Percentiles rank a stretch among this genome's conserved stretches.
These are phyloP conservation scores for Glandiceps talaboti DNA, from an alignment of 53 echinoderm and acorn worm species.

Conservation along the genomic window DNA sequence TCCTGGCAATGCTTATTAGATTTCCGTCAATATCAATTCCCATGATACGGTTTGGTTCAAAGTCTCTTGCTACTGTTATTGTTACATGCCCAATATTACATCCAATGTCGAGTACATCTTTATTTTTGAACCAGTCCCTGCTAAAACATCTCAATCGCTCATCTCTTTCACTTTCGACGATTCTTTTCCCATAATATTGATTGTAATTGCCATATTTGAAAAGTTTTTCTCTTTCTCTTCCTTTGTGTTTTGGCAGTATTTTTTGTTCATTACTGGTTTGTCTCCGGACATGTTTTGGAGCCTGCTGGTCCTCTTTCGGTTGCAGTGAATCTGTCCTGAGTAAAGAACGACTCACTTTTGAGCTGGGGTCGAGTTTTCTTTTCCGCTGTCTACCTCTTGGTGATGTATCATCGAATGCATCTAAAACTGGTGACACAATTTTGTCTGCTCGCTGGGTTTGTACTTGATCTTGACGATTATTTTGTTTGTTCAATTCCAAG, in stretches of 20 bases:
- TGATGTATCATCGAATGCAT: constrained; percentile 12
- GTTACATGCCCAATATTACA: constrained; percentile 98
- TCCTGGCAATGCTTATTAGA: constrained; percentile 73
- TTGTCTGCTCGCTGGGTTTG: constrained; percentile 44
- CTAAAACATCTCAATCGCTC: constrained; percentile 41
- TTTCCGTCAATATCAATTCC: constrained; percentile 86
- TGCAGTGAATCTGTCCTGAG: constrained; percentile 13
- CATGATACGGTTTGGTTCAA: constrained; percentile 56
- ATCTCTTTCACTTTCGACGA: constrained; percentile 59
- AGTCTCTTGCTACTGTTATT: constrained; percentile 55
- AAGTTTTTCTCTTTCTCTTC: constrained; percentile 52
- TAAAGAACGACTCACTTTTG: constrained; percentile 52
- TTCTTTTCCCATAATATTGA: constrained; percentile 92
- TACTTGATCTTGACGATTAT: too few relatives aligned
- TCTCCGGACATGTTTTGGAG: constrained; percentile 26
- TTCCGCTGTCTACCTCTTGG: constrained; percentile 46
- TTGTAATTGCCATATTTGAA: constrained; percentile 94
- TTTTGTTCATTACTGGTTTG: constrained; percentile 55
- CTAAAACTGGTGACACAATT: constrained; percentile 93
- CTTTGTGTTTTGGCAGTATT: constrained; percentile 56
- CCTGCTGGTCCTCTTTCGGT: constrained; percentile 12
- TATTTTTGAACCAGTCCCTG: constrained; percentile 74
- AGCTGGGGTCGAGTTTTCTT: constrained; percentile 53
- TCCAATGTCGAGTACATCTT: constrained; percentile 89
- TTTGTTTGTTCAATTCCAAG: constrained; percentile 4